Conservation (phyloP, 2,797 vertebrate genomes). For the Myotis vivesi region DNA sequence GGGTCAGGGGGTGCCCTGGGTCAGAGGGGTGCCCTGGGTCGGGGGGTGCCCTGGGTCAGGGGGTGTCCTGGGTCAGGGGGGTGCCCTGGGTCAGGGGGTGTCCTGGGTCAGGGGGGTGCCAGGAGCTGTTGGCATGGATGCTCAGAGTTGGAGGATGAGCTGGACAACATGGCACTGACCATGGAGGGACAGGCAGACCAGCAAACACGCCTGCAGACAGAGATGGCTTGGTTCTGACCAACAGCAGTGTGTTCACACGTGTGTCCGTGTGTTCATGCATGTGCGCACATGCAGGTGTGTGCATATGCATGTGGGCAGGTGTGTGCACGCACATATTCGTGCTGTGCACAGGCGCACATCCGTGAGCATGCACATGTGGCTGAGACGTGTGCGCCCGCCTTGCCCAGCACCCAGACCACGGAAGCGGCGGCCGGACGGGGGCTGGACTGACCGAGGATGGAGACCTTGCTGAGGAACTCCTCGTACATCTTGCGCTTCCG, state of each 20-base stretch:
- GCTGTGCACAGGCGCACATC: not conserved
- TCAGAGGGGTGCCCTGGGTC: too few species aligned
- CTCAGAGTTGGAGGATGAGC: not conserved
- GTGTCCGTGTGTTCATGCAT: too few species aligned
- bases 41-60: too few species aligned
- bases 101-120: too few species aligned
- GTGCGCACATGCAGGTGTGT: too few species aligned
- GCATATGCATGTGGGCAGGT: not conserved
- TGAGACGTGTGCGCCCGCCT: fast-evolving
- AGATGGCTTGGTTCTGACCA: not conserved
- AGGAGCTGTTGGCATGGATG: too few species aligned
- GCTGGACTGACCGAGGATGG: slow-evolving; percentile 91
- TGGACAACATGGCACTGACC: fast-evolving
- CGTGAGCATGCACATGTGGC: not conserved
- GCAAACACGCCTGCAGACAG: fast-evolving
- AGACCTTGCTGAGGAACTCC: slow-evolving; percentile 97
- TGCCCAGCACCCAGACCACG: fast-evolving
- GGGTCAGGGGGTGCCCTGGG: too few species aligned
- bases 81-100: too few species aligned
- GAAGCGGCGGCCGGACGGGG: fast-evolving
- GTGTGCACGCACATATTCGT: not conserved
- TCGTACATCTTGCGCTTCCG: slow-evolving; percentile 98
- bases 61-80: too few species aligned
- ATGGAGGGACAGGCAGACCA: not conserved
- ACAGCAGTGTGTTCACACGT: fast-evolving